Evolutionary conservation across 2,113 vertebrate species (phyloP), one percentile per base, ranked within the genome.

Genomic region (Zosterops lateralis): DNA sequence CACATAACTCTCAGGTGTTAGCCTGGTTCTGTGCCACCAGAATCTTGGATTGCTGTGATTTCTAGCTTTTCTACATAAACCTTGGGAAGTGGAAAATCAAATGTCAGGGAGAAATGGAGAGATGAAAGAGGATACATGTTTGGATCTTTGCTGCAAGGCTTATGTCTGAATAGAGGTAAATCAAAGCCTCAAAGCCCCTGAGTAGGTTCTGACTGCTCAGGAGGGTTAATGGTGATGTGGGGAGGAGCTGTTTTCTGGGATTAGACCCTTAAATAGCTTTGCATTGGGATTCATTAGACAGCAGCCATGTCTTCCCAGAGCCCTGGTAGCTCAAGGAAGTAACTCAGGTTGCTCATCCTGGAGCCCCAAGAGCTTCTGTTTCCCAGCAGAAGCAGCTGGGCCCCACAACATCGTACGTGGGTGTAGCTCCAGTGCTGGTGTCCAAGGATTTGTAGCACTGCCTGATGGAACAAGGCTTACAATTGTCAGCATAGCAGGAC

Each of bases 321-420:
- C 73, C 21, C 24, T 36, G 44, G 17, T 18, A 31, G 44, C 78
- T 80, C 32, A 51, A 38, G 13, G 56, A 44, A 40, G 32, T 56
- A 24, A 20, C 51, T 65, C 53, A 29, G 78, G 19, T 5, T 86
- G 77, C 51, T 82, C 58, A 38, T 36, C 14, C 6, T 73, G 60
- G 42, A 70, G 32, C 54, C 60, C 29, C 47, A 32, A 18, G 0
- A 75, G 82, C 19, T 64, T 38, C 1, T 5, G 10, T 42, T 50
- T 17, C 34, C 17, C 36, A 45, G 44, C 12, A 36, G 40, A 9
- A 50, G 26, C 32, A 51, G 47, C 42, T 32, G 32, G 58, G 51
- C 29, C 17, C 48, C 3, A 0, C 26, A 20, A 79, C 25, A 5
- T 28, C 0, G 1, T 28, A 2, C 3, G 19, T 19, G 16, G 68